phyloP scores from a whole-genome alignment of 2,113 vertebrate species.

The Anarhynchus alexandrinus region DNA sequence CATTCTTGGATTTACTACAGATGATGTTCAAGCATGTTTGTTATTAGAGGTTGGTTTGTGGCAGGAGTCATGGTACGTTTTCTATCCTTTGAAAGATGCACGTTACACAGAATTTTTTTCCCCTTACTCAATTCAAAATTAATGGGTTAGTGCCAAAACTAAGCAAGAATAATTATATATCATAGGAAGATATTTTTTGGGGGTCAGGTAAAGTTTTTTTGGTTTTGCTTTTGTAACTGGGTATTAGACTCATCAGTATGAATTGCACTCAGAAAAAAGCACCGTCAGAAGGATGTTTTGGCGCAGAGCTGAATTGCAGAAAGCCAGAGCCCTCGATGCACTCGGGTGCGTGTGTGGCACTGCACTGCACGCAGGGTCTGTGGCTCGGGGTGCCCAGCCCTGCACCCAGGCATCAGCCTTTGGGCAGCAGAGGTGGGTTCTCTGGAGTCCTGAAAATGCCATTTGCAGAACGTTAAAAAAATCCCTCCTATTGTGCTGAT shows the following conservation, averaged over 20 bases:
- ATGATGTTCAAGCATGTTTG: not conserved
- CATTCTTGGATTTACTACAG: not conserved
- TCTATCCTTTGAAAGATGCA: not conserved
- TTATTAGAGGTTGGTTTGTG: not conserved
- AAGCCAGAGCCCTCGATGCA: not conserved
- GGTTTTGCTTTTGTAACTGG: not conserved
- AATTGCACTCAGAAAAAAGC: not conserved
- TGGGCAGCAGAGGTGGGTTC: not conserved
- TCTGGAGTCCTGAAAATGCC: not conserved
- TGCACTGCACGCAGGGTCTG: fast-evolving
- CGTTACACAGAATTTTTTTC: not conserved
- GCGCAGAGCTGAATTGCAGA: fast-evolving
- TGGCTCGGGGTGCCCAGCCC: not conserved
- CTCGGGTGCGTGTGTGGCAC: fast-evolving
- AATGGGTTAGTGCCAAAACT: not conserved
- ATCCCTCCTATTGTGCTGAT: not conserved
- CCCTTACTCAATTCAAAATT: not conserved
- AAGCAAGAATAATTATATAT: not conserved
- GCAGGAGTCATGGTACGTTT: not conserved
- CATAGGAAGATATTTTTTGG: not conserved
- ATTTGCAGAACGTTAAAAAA: not conserved
- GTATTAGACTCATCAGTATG: not conserved
- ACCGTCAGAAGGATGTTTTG: not conserved
- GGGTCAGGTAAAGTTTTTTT: not conserved
- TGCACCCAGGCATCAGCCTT: not conserved